A percentile compares a stretch with the other conserved stretches of the same genome.
These are phyloP conservation scores for Apodemus speciosus DNA, from an alignment of 2,113 vertebrate genomes.

Conservation along the genomic window DNA sequence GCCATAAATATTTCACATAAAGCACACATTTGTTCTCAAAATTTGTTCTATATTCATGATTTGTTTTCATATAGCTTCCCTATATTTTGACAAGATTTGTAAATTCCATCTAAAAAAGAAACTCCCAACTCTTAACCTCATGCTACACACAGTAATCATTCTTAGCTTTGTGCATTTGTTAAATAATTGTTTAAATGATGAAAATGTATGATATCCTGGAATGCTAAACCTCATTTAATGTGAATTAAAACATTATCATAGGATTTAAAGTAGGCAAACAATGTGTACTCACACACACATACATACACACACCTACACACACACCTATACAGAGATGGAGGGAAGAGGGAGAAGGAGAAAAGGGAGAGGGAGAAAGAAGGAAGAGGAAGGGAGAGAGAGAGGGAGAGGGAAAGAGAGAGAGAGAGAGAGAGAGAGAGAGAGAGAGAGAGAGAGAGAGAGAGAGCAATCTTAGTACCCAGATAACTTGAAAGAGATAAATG, in stretches of 20 bases:
- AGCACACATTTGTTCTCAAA: neutral
- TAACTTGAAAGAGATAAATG: conserved; percentile 57
- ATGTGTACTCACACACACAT: neutral
- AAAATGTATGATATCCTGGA: neutral
- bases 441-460: neutral
- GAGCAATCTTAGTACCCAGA: conserved; percentile 23
- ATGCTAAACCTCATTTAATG: neutral
- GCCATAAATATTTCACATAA: neutral
- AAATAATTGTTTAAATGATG: neutral
- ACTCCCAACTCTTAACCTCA: neutral
- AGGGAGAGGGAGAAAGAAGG: neutral
- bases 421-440: neutral
- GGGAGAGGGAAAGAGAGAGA: neutral
- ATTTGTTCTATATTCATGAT: neutral
- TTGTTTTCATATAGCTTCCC: neutral
- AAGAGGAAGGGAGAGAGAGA: neutral
- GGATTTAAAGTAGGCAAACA: neutral
- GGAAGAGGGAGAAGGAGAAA: neutral
- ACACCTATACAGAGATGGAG: neutral
- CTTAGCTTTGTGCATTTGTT: neutral
- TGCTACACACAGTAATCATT: neutral
- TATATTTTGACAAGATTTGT: conserved; percentile 28
- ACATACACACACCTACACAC: too few relatives aligned
- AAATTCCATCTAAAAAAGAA: conserved; percentile 28
- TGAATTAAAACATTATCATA: conserved; percentile 13